phyloP scores from a whole-genome alignment of 2,888 invertebrate genomes.

The Erannis defoliaria region DNA sequence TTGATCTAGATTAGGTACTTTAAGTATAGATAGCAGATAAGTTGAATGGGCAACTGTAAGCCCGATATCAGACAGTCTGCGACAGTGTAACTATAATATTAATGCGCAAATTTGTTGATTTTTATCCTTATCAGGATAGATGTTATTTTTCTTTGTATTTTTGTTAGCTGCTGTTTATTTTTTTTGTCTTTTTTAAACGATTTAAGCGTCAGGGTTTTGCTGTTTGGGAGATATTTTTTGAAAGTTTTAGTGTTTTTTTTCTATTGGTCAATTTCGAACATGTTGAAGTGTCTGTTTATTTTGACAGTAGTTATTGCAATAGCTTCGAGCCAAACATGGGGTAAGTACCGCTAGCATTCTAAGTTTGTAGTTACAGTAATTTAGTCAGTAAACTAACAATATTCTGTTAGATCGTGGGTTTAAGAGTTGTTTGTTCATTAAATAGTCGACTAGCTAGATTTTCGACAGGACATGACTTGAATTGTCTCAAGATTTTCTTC shows the following conservation, averaged over 20 bases:
- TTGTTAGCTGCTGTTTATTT: not conserved
- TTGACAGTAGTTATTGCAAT: not conserved
- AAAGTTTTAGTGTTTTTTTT: not conserved
- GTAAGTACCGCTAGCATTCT: too few relatives aligned
- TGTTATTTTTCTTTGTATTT: not conserved
- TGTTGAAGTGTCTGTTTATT: conserved; percentile 14
- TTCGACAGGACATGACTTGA: too few relatives aligned
- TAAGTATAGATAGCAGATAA: not conserved
- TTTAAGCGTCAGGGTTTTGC: not conserved
- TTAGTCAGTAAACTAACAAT: too few relatives aligned
- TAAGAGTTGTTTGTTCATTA: too few relatives aligned
- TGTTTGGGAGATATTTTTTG: not conserved
- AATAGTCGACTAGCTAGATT: too few relatives aligned
- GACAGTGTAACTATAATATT: not conserved
- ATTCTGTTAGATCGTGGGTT: too few relatives aligned
- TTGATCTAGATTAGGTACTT: conserved; percentile 5
- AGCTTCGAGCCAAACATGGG: conserved; percentile 24
- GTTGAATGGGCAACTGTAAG: not conserved
- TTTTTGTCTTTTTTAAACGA: not conserved
- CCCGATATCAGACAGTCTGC: not conserved
- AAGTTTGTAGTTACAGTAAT: too few relatives aligned
- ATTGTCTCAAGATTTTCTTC: too few relatives aligned
- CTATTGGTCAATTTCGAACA: not conserved
- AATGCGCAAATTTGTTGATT: not conserved
- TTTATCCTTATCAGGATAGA: not conserved